Base-by-base conservation (phyloP, 2,797 vertebrate species). In the Lacerta bilineata region DNA sequence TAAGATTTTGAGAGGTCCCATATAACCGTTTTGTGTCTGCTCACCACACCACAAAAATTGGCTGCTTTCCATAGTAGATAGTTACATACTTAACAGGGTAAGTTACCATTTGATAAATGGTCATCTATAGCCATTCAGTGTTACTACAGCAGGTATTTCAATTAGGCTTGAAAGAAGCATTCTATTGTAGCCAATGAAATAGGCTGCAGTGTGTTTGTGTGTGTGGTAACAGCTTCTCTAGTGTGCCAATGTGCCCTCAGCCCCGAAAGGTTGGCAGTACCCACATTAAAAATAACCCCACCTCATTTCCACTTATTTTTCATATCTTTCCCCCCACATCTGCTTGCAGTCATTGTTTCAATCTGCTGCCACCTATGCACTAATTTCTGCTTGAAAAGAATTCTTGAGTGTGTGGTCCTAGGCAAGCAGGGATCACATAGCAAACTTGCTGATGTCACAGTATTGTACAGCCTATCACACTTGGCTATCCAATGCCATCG, bases 91-190 rank as follows among this genome's bases (percentile, higher is more conserved):
- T 15, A 46, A 27, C 25, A 74, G 64, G 39, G 33, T 55, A 50
- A 46, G 75, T 76, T 50, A 55, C 25, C 39, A 76, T 68, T 74
- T 80, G 68, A 71, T 43, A 88, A 84, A 84, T 64, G 55, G 55
- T 64, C 17, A 29, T 66, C 71, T 66, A 43, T 75, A 68, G 66
- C 9, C 11, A 36, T 17, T 13, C 43, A 27, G 20, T 46, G 25
- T 68, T 46, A 15, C 66, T 71, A 50, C 66, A 59, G 25, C 46
- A 59, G 39, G n/a, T 18, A 77, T 77, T 41, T 18, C 17, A 64
- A 64, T 64, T 64, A 64, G 10, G 17, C 61, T 64, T 64, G 27
- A 29, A n/a, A 80, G 25, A 59, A 50, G 61, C 61, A 64, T 64
- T 64, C 61, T 64, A 2, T 64, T 23, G 10, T 64, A 64, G 61